phyloP scores from a whole-genome alignment of 2,888 invertebrate genomes.

The Fragum fragum region DNA sequence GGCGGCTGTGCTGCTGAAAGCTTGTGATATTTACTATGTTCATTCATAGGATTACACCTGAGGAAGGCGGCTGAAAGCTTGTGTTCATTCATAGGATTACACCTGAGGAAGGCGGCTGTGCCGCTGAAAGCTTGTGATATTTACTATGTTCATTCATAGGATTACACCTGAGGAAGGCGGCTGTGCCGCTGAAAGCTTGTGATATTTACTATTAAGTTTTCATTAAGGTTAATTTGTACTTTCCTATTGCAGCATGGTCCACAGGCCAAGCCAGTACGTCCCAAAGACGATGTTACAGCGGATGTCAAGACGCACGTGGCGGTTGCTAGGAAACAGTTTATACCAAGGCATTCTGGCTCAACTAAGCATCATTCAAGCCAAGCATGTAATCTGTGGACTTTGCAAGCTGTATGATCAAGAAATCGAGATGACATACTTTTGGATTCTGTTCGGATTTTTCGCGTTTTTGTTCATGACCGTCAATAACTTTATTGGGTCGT shows the following conservation, averaged over 20 bases:
- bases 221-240: too few species aligned
- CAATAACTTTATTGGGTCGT: slow-evolving; percentile 36
- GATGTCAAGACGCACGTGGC: slow-evolving; percentile 32
- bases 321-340: slow-evolving; percentile 38
- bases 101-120: too few species aligned
- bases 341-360: slow-evolving; percentile 50
- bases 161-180: too few species aligned
- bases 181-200: too few species aligned
- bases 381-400: slow-evolving; percentile 44
- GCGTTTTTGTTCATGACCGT: slow-evolving; percentile 39
- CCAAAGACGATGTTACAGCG: slow-evolving; percentile 2
- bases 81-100: too few species aligned
- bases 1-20: too few species aligned
- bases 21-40: too few species aligned
- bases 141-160: too few species aligned
- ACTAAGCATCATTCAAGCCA: slow-evolving; percentile 51
- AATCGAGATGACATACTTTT: slow-evolving; percentile 42
- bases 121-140: too few species aligned
- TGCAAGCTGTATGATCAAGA: slow-evolving; percentile 24
- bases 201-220: too few species aligned
- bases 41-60: too few species aligned
- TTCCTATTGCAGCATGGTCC: neutral
- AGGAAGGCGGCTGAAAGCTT: too few species aligned
- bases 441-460: slow-evolving; percentile 45
- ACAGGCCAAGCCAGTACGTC: neutral